A percentile compares a stretch with the other conserved stretches of the same genome.
Evolutionary conservation across 2,888 invertebrate species (phyloP).

Genomic region (Andrena camellia): DNA sequence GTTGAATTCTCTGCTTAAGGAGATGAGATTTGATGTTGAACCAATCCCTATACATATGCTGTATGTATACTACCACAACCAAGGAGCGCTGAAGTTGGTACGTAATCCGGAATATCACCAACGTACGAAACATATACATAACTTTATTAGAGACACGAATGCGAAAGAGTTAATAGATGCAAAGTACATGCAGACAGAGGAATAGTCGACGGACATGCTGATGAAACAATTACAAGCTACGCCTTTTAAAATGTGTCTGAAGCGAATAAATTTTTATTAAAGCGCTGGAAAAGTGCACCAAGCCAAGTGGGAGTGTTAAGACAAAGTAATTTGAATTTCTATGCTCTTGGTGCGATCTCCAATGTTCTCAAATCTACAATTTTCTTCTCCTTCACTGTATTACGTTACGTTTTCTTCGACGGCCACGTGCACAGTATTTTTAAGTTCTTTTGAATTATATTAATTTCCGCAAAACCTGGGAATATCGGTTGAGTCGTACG

Average conservation of each 20-base stretch:
- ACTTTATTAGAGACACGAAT: background rate
- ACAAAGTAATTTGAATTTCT: background rate
- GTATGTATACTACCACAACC: background rate
- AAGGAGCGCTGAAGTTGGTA: background rate
- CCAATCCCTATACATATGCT: background rate
- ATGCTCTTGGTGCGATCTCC: background rate
- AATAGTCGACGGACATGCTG: background rate
- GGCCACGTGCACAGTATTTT: too few relatives aligned
- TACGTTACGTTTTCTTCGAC: too few relatives aligned
- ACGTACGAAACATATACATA: background rate
- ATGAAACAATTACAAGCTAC: background rate
- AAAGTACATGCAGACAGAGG: background rate
- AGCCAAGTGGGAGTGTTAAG: background rate
- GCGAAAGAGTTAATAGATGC: background rate
- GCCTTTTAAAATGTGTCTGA: background rate
- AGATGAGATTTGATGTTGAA: background rate
- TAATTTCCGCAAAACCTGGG: too few relatives aligned
- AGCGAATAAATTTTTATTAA: background rate
- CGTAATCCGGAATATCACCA: background rate
- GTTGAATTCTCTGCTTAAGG: background rate
- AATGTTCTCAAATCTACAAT: too few relatives aligned
- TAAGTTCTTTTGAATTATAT: too few relatives aligned
- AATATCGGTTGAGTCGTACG: too few relatives aligned
- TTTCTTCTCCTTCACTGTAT: too few relatives aligned
- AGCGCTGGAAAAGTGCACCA: background rate